Conservation (phyloP, 1,140 invertebrate species). For the Trachymyrmex cornetzi region DNA sequence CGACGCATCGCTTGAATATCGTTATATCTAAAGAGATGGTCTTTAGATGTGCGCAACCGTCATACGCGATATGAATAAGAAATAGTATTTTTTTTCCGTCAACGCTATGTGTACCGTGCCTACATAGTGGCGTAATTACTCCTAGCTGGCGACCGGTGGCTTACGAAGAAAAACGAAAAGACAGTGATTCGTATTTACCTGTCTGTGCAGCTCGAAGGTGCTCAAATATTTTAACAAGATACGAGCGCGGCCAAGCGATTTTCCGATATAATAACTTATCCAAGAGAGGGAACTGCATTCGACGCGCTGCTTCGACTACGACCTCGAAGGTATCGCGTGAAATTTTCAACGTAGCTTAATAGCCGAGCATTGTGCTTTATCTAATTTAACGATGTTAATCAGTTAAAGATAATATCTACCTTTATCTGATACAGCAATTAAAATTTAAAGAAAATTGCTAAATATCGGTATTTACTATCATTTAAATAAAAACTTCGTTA, state of each 20-base stretch:
- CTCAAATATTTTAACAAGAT: slow-evolving; percentile 60
- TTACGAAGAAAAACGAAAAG: slow-evolving; percentile 33
- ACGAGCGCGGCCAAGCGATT: slow-evolving; percentile 24
- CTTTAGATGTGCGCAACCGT: slow-evolving; percentile 9
- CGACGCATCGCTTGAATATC: slow-evolving; percentile 16
- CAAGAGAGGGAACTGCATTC: slow-evolving; percentile 5
- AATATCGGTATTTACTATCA: not conserved
- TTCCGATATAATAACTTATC: slow-evolving; percentile 35
- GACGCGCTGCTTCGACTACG: not conserved
- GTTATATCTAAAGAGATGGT: not conserved
- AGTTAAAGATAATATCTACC: slow-evolving; percentile 3
- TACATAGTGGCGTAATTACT: slow-evolving; percentile 33
- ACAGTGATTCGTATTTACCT: slow-evolving; percentile 51
- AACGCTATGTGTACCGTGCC: not conserved
- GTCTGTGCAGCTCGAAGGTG: not conserved
- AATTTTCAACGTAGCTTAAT: slow-evolving; percentile 6
- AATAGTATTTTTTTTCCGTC: slow-evolving; percentile 27
- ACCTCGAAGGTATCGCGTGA: not conserved
- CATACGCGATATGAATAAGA: slow-evolving; percentile 31
- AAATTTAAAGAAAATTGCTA: not conserved
- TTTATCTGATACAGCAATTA: not conserved
- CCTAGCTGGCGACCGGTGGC: not conserved
- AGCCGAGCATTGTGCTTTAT: not conserved
- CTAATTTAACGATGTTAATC: slow-evolving; percentile 20
- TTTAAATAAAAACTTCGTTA: not conserved